These are phyloP conservation scores for Argynnis bischoffii DNA, from an alignment of 2,888 invertebrate genomes.

Conservation along the genomic window DNA sequence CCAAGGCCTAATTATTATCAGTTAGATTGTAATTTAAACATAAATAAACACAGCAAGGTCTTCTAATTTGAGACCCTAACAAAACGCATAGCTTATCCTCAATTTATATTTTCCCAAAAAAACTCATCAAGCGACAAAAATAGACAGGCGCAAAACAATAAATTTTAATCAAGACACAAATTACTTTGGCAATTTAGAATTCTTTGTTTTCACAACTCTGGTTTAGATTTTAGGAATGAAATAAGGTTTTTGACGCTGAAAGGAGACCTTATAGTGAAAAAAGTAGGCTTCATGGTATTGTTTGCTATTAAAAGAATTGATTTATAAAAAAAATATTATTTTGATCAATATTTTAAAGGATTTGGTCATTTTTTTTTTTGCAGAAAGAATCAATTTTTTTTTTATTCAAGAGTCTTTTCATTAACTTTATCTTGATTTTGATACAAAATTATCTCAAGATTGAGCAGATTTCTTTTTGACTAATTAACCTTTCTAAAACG, in stretches of 20 bases:
- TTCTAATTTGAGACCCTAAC: conserved; percentile 24
- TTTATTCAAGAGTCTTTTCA: no score
- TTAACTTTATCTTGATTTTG: no score
- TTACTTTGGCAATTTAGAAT: conserved; percentile 57
- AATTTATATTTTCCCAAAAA: conserved; percentile 41
- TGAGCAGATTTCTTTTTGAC: no score
- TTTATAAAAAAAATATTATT: no score
- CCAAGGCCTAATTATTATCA: conserved; percentile 25
- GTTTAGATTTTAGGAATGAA: conserved; percentile 10
- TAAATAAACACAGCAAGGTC: conserved; percentile 22
- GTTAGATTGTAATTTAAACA: conserved; percentile 24
- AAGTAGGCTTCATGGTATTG: neutral
- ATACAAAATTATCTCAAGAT: no score
- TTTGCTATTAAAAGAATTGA: neutral
- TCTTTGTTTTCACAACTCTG: conserved; percentile 53
- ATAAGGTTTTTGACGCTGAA: neutral
- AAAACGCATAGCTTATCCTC: conserved; percentile 34
- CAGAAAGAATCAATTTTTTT: no score
- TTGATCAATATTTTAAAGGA: no score
- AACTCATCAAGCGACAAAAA: conserved; percentile 52
- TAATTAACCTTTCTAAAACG: no score
- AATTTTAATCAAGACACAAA: conserved; percentile 70
- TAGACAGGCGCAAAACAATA: conserved; percentile 59
- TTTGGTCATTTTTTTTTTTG: no score
- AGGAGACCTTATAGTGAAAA: neutral